Percentiles rank a stretch among this genome's conserved stretches.
phyloP scores from a whole-genome alignment of 2,888 invertebrate genomes.

The Drosophila ochracea region DNA sequence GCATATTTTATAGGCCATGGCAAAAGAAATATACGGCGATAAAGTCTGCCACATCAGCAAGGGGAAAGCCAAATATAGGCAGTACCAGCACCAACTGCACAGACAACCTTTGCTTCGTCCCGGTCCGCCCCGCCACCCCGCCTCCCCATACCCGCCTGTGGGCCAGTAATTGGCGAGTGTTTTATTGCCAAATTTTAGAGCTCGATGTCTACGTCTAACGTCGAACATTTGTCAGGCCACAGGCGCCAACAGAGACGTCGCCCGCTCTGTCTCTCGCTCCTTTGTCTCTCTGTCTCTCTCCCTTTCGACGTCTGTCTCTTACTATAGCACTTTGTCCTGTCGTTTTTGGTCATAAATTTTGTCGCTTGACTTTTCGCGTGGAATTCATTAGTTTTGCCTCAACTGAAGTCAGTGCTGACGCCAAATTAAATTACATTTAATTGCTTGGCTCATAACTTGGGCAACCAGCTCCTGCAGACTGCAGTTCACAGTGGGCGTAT shows the following conservation, averaged over 20 bases:
- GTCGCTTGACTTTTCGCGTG: slow-evolving; percentile 75
- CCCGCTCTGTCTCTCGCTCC: neutral
- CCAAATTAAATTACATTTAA: slow-evolving; percentile 79
- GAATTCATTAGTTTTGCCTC: slow-evolving; percentile 75
- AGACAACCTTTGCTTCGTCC: slow-evolving; percentile 8
- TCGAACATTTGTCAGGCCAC: slow-evolving; percentile 75
- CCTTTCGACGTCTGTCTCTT: neutral
- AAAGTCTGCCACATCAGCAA: slow-evolving; percentile 41
- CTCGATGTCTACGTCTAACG: slow-evolving; percentile 74
- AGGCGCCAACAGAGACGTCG: slow-evolving; percentile 44
- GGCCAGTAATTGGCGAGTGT: slow-evolving; percentile 77
- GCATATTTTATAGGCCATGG: slow-evolving; percentile 63
- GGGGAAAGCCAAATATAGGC: neutral
- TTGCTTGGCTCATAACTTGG: slow-evolving; percentile 71
- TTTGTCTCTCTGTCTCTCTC: neutral
- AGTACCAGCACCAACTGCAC: slow-evolving; percentile 12
- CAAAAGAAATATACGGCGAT: slow-evolving; percentile 60
- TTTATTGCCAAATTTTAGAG: slow-evolving; percentile 78
- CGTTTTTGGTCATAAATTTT: slow-evolving; percentile 68
- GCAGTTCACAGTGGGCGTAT: slow-evolving; percentile 21
- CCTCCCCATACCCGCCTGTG: slow-evolving; percentile 18
- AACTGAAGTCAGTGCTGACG: slow-evolving; percentile 51
- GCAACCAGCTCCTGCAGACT: slow-evolving; percentile 16
- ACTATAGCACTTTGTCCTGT: slow-evolving; percentile 5
- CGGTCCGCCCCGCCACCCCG: neutral